These are phyloP conservation scores for Gastrophryne carolinensis DNA, from an alignment of 2,797 vertebrate species.

Conservation along the genomic window DNA sequence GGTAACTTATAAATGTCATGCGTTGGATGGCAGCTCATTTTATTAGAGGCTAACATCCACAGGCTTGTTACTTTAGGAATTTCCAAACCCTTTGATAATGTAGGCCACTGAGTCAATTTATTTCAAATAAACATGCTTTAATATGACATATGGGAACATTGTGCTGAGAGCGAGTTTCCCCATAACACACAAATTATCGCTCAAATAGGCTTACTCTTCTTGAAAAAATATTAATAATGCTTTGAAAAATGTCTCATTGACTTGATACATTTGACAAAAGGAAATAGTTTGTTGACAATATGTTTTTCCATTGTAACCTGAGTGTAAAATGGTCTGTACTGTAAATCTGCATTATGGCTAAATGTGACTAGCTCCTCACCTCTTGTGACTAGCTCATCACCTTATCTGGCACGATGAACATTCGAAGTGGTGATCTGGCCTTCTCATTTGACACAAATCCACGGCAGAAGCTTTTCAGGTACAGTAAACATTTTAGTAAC, in stretches of 20 bases:
- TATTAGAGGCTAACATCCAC: constrained; percentile 44
- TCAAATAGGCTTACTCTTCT: neutral
- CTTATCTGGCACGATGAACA: too few species aligned
- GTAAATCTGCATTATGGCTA: too few species aligned
- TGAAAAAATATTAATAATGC: constrained; percentile 6
- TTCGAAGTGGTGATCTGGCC: too few species aligned
- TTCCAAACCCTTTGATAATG: constrained; percentile 37
- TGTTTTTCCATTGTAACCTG: too few species aligned
- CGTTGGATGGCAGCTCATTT: constrained; percentile 48
- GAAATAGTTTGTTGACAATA: neutral
- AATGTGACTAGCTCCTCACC: too few species aligned
- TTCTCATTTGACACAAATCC: too few species aligned
- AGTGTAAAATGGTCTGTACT: too few species aligned
- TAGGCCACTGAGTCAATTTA: constrained; percentile 27
- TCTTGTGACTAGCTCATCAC: too few species aligned
- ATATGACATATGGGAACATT: constrained; percentile 24
- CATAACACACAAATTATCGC: neutral
- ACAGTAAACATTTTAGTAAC: too few species aligned
- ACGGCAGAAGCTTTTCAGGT: too few species aligned
- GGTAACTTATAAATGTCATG: constrained; percentile 54
- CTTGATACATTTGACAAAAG: neutral
- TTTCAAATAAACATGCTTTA: constrained; percentile 33
- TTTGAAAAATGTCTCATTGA: neutral
- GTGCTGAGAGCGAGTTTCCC: constrained; percentile 25
- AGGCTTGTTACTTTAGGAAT: constrained; percentile 37